A percentile compares a stretch with the other conserved stretches of the same genome.
Evolutionary conservation across 1,140 invertebrate species (phyloP).

Genomic region (Danaus melanippus): DNA sequence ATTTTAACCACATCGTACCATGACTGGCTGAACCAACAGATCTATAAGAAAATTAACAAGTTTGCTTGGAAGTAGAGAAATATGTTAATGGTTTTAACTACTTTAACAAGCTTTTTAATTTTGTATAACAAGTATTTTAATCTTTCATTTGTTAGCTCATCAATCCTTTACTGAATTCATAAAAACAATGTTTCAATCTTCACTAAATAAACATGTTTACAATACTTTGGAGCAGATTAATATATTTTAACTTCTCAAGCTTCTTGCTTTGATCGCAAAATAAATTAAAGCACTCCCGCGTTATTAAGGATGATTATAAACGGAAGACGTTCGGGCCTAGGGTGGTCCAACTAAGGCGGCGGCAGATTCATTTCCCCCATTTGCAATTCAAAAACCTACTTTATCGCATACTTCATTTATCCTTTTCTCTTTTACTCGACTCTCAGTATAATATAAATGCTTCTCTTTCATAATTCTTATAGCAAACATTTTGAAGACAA

Average conservation of each 20-base stretch:
- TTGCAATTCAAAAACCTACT: slow-evolving; percentile 67
- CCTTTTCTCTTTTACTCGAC: slow-evolving; percentile 37
- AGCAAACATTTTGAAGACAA: slow-evolving; percentile 43
- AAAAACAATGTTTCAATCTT: not conserved
- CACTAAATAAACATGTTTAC: not conserved
- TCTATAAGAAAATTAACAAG: not conserved
- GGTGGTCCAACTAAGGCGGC: slow-evolving; percentile 38
- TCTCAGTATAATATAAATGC: slow-evolving; percentile 21
- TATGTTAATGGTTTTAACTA: too few relatives aligned
- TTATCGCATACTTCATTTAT: slow-evolving; percentile 43
- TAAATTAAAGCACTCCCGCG: slow-evolving; percentile 60
- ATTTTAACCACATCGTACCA: slow-evolving; percentile 46
- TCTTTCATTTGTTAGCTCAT: too few relatives aligned
- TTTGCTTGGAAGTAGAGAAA: too few relatives aligned
- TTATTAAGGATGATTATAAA: slow-evolving; percentile 64
- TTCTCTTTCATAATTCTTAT: slow-evolving; percentile 44
- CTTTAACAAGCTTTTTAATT: too few relatives aligned
- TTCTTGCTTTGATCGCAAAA: slow-evolving; percentile 54
- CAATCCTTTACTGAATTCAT: too few relatives aligned
- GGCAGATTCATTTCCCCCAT: slow-evolving; percentile 60
- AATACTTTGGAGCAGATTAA: slow-evolving; percentile 14
- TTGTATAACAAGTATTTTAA: too few relatives aligned
- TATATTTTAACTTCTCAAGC: slow-evolving; percentile 22
- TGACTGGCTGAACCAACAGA: slow-evolving; percentile 17
- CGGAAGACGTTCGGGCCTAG: slow-evolving; percentile 39